Evolutionary conservation across 2,888 invertebrate genomes (phyloP).

Genomic region (Antheraea assamensis): DNA sequence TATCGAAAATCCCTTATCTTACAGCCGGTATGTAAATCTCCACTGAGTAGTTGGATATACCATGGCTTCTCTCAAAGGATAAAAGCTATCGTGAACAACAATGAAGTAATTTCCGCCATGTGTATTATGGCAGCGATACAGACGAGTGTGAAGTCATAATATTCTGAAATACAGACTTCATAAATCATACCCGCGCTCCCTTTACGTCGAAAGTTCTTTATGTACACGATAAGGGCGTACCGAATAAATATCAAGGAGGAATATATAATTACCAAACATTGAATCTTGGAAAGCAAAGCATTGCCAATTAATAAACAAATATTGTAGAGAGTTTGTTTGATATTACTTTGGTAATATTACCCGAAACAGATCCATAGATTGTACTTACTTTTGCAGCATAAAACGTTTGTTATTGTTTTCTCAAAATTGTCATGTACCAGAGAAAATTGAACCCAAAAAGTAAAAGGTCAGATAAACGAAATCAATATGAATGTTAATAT

Average conservation of each 20-base stretch:
- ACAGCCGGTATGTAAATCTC: not conserved
- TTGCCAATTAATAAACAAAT: not conserved
- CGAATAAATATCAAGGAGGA: not conserved
- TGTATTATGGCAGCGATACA: not conserved
- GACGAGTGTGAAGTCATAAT: slow-evolving; percentile 1
- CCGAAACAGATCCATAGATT: not conserved
- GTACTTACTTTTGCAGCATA: too few relatives aligned
- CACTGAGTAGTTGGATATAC: not conserved
- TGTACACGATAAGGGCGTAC: not conserved
- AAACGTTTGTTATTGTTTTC: too few relatives aligned
- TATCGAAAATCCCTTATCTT: not conserved
- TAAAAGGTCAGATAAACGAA: too few relatives aligned
- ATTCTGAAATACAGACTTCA: slow-evolving; percentile 1
- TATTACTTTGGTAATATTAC: not conserved
- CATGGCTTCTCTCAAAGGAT: not conserved
- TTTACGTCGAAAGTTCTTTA: slow-evolving; percentile 5
- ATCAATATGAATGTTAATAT: too few relatives aligned
- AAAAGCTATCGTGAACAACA: not conserved
- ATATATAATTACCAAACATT: not conserved
- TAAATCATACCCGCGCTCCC: not conserved
- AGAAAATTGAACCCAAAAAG: too few relatives aligned
- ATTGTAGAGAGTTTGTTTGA: not conserved
- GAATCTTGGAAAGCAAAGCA: not conserved
- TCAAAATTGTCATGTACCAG: too few relatives aligned
- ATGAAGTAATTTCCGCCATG: not conserved